Evolutionary conservation across 1,140 invertebrate species (phyloP).

Genomic region (Euborellia annulipes): DNA sequence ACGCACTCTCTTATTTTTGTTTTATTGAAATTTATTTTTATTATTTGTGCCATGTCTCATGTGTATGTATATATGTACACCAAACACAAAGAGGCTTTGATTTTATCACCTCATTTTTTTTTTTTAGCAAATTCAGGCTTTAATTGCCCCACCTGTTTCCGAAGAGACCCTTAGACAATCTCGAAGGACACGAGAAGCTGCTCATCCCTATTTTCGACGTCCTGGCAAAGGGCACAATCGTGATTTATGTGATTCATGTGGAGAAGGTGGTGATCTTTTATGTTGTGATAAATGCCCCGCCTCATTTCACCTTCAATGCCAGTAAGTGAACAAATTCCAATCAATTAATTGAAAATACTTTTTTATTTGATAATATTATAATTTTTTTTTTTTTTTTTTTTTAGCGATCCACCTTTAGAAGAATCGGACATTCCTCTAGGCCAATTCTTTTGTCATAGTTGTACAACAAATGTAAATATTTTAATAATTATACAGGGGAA

Average conservation of each 20-base stretch:
- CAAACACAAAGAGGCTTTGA: too few species aligned
- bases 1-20: too few species aligned
- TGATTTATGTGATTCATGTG: constrained; percentile 81
- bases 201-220: constrained; percentile 68
- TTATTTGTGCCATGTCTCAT: too few species aligned
- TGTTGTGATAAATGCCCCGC: constrained; percentile 91
- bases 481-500: too few species aligned
- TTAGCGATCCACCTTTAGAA: constrained; percentile 75
- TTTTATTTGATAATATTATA: constrained; percentile 4
- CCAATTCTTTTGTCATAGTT: constrained; percentile 79
- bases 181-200: constrained; percentile 41
- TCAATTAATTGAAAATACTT: not conserved
- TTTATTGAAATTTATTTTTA: too few species aligned
- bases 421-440: constrained; percentile 78
- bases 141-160: constrained; percentile 70
- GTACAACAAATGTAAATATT: too few species aligned
- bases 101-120: constrained; percentile 3
- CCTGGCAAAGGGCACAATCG: constrained; percentile 83
- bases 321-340: constrained; percentile 36
- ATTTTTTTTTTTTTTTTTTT: constrained; percentile 18
- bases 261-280: constrained; percentile 86
- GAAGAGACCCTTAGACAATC: constrained; percentile 41
- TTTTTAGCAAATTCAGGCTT: constrained; percentile 66
- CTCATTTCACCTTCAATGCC: constrained; percentile 86
- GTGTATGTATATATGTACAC: too few species aligned